These are phyloP conservation scores for Isurus oxyrinchus DNA, from an alignment of 2,113 vertebrate species.

Conservation along the genomic window DNA sequence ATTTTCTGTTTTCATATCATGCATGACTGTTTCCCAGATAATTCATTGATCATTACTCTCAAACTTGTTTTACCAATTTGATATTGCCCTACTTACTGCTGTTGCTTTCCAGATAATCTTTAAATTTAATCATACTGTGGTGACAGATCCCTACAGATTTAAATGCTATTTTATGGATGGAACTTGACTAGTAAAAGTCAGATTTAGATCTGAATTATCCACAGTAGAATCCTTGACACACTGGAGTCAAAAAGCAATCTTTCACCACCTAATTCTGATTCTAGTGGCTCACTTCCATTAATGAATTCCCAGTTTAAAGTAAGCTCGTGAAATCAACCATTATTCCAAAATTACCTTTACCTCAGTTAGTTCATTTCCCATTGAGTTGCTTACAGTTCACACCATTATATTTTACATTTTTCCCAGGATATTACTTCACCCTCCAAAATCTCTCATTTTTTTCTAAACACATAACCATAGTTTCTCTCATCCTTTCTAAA, in stretches of 20 bases:
- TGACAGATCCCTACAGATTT: not conserved
- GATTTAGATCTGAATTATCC: not conserved
- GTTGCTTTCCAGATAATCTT: not conserved
- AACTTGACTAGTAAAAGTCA: not conserved
- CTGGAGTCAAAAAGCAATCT: not conserved
- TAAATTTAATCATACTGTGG: not conserved
- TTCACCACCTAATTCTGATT: not conserved
- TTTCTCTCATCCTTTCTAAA: not conserved
- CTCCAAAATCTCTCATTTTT: not conserved
- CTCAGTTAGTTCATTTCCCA: not conserved
- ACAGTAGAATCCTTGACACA: not conserved
- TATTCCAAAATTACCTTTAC: not conserved
- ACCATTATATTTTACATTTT: not conserved
- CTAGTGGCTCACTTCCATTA: not conserved
- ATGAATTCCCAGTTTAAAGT: not conserved
- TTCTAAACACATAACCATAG: not conserved
- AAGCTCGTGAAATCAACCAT: not conserved
- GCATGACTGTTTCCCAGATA: no score
- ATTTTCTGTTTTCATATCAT: not conserved
- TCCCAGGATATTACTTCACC: not conserved
- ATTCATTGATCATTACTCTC: not conserved
- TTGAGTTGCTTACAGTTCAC: not conserved
- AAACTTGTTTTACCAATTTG: not conserved
- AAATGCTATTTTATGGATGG: not conserved
- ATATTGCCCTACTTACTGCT: not conserved